Evolutionary conservation across 2,113 vertebrate genomes (phyloP), one percentile per base, ranked within the genome.

Genomic region (Clarias macrocephalus): DNA sequence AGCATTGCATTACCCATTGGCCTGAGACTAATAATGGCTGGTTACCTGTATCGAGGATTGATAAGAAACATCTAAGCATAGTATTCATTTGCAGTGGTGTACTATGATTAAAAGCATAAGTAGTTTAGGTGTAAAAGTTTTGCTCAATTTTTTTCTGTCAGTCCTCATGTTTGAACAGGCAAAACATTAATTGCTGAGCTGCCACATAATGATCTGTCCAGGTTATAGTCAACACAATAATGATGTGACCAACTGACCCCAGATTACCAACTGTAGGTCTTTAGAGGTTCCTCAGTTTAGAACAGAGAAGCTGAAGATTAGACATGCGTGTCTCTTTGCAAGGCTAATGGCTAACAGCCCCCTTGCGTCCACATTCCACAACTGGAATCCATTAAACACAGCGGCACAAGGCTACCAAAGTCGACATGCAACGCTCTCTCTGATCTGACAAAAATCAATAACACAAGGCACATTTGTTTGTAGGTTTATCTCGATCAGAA

Each of bases 321-420:
- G 30, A 82, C 52, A 60, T 52, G 73, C 60, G 59, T 11, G n/a
- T 57, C 42, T 56, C 42, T 30, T 7, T 5, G 28, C 63, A 83
- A 60, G 59, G 52, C n/a, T 82, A 89, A 91, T 83, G 37, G 30
- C 84, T 85, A 63, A 88, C 84, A 86, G 87, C 33, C 87, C 82
- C 37, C 2, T 30, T 28, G 62, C 37, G 65, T 83, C 72, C 79
- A 77, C 88, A 90, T 88, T 89, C 89, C 88, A 88, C 86, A 88
- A 91, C 72, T 25, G 82, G 89, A 88, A 85, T 82, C 86, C 84
- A 68, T 90, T 90, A 85, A 70, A 85, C 48, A 62, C 68, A 84
- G 62, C 82, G 42, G 80, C n/a, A 68, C 73, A 70, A 76, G 13
- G 48, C 42, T 73, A 33, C 28, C 16, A 6, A 28, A 83, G 56